Conservation (phyloP, 1,140 invertebrate species). For the Antheraea mylitta region DNA sequence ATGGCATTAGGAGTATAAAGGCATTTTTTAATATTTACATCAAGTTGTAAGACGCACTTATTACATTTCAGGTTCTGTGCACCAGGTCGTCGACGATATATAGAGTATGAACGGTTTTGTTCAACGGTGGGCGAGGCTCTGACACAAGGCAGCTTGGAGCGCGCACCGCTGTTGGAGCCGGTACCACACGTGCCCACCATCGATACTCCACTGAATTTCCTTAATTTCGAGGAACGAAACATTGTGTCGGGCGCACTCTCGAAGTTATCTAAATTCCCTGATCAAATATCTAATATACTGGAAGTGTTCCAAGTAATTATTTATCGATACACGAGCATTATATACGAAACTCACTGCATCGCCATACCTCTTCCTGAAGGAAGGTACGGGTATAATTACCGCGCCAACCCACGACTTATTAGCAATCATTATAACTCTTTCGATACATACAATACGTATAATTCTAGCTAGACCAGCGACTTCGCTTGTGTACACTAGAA, state of each 20-base stretch:
- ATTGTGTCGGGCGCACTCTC: constrained; percentile 80
- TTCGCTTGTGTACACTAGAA: too few species aligned
- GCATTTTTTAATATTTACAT: too few species aligned
- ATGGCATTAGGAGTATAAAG: too few species aligned
- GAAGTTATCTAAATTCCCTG: constrained; percentile 81
- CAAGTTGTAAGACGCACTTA: not conserved
- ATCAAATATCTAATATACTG: constrained; percentile 82
- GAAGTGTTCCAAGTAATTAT: constrained; percentile 75
- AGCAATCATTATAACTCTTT: too few species aligned
- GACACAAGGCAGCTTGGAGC: constrained; percentile 81
- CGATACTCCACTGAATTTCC: constrained; percentile 81
- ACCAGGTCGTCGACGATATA: constrained; percentile 73
- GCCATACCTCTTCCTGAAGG: too few species aligned
- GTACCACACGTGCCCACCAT: constrained; percentile 81
- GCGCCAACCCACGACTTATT: too few species aligned
- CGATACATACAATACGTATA: too few species aligned
- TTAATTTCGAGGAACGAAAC: constrained; percentile 84
- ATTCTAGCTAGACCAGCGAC: too few species aligned
- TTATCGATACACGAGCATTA: not conserved
- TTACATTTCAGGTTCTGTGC: constrained; percentile 78
- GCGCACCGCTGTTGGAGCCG: constrained; percentile 81
- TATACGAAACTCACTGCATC: too few species aligned
- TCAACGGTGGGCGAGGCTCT: constrained; percentile 83
- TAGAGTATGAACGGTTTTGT: constrained; percentile 84
- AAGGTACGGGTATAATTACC: too few species aligned